phyloP scores from a whole-genome alignment of 2,113 vertebrate species.

The Forbesichthys papilliferus region DNA sequence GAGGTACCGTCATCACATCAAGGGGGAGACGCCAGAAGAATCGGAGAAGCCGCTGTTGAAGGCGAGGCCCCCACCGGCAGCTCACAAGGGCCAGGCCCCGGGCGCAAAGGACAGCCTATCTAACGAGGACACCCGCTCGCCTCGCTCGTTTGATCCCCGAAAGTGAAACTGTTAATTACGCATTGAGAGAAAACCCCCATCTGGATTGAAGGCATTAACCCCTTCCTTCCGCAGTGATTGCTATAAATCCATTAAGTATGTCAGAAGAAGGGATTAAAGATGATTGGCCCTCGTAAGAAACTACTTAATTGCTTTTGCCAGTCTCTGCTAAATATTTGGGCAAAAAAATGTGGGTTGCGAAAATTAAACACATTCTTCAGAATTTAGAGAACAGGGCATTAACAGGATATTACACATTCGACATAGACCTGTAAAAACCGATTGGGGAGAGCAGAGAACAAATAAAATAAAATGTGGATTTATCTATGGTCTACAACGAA shows the following conservation, averaged over 20 bases:
- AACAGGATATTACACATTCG: too few relatives aligned
- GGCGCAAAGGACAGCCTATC: constrained; percentile 20
- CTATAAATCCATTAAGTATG: constrained; percentile 48
- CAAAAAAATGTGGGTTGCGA: too few relatives aligned
- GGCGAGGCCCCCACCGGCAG: constrained; percentile 35
- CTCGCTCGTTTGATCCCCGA: constrained; percentile 52
- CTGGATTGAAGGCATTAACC: constrained; percentile 60
- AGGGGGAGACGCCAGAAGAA: constrained; percentile 13
- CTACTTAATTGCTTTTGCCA: too few relatives aligned
- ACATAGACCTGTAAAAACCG: too few relatives aligned
- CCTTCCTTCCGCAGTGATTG: constrained; percentile 38
- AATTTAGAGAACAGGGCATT: too few relatives aligned
- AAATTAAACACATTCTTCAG: too few relatives aligned
- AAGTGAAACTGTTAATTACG: constrained; percentile 68
- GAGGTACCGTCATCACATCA: constrained; percentile 45
- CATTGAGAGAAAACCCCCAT: constrained; percentile 44
- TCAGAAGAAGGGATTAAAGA: constrained; percentile 44
- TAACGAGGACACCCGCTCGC: constrained; percentile 39
- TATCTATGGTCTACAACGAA: constrained; percentile 3
- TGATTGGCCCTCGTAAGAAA: constrained; percentile 11
- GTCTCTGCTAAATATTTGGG: too few relatives aligned
- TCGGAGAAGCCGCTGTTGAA: constrained; percentile 8
- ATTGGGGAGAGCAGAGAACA: too few relatives aligned
- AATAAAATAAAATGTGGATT: too few relatives aligned
- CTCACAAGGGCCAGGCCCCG: not conserved